These are phyloP conservation scores for Notocelia uddmanniana DNA, from an alignment of 2,888 invertebrate genomes.

Conservation along the genomic window DNA sequence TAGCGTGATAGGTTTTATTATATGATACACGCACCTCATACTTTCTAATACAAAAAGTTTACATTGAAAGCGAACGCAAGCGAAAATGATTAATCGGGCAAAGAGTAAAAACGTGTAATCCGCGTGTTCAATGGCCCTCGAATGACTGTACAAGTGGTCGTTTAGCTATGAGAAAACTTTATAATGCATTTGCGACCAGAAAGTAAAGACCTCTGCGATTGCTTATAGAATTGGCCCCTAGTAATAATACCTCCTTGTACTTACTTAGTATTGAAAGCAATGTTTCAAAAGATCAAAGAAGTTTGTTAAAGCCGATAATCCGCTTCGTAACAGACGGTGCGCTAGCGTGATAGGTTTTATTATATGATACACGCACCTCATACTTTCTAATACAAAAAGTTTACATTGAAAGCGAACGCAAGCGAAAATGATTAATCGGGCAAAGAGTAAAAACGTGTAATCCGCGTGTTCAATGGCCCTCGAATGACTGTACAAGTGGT, in stretches of 20 bases:
- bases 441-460: constrained; percentile 39
- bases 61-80: constrained; percentile 35
- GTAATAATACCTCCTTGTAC: background rate
- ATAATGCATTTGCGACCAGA: constrained; percentile 17
- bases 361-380: constrained; percentile 26
- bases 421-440: constrained; percentile 38
- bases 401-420: constrained; percentile 35
- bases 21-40: constrained; percentile 25
- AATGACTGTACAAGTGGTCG: constrained; percentile 20
- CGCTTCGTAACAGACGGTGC: background rate
- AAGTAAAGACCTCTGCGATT: background rate
- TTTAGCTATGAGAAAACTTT: constrained; percentile 32
- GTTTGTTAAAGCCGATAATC: background rate
- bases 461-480: constrained; percentile 14
- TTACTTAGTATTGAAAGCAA: too few species aligned
- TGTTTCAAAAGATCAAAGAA: too few species aligned
- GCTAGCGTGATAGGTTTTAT: constrained; percentile 27
- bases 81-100: constrained; percentile 37
- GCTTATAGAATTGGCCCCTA: background rate
- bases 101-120: constrained; percentile 39
- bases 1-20: constrained; percentile 30
- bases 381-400: constrained; percentile 41
- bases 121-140: constrained; percentile 14
- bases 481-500: constrained; percentile 23
- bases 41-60: constrained; percentile 41